Percentiles rank a stretch among this genome's conserved stretches.
These are phyloP conservation scores for Protosalanx chinensis DNA, from an alignment of 2,797 vertebrate genomes.

Conservation along the genomic window DNA sequence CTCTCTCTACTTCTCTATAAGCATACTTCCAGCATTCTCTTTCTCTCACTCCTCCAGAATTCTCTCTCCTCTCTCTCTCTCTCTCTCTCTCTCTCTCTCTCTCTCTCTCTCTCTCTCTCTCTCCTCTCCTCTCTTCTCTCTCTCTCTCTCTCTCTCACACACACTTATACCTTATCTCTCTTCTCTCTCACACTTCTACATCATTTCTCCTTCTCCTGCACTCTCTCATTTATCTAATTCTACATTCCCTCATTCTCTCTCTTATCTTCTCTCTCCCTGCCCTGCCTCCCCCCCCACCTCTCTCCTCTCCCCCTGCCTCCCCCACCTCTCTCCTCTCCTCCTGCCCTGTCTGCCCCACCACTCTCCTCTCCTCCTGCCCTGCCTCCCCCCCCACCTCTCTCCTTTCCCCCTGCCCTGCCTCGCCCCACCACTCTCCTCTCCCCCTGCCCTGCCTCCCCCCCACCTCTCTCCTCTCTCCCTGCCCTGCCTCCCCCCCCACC, in stretches of 20 bases:
- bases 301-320: background rate
- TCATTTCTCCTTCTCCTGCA: too few relatives aligned
- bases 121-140: too few relatives aligned
- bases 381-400: background rate
- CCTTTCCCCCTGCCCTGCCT: background rate
- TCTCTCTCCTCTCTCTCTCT: background rate
- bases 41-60: background rate
- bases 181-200: background rate
- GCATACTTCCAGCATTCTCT: background rate
- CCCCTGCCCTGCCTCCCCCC: background rate
- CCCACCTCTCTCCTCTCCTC: too few relatives aligned
- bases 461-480: background rate
- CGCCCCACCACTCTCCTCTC: background rate
- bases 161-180: background rate
- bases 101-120: too few relatives aligned
- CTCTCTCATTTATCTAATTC: too few relatives aligned
- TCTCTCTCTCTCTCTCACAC: background rate
- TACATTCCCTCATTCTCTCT: too few relatives aligned
- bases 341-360: background rate
- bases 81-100: background rate
- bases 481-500: too few relatives aligned
- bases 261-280: too few relatives aligned
- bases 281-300: too few relatives aligned
- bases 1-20: background rate
- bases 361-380: background rate